Base-by-base conservation (phyloP, 2,797 vertebrate genomes). In the Sebastiscus tertius region DNA sequence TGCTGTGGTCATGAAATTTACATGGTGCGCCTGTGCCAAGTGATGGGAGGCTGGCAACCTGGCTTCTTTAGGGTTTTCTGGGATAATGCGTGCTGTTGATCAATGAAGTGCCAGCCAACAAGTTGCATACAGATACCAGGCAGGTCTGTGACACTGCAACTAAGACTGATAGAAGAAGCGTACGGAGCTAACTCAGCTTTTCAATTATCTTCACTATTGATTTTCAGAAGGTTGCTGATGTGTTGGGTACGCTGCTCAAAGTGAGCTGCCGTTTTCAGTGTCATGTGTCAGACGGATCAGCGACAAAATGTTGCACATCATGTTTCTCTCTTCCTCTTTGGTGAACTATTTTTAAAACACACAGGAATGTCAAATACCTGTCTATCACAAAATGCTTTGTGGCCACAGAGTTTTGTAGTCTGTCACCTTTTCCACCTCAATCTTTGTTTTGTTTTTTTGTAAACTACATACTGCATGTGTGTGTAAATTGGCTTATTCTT, bases 1-100 rank as follows among this genome's bases (percentile, higher is more conserved):
- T 88, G 89, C 87, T 84, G 89, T 80, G 86, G 88, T 92, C 94
- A 92, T 93, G 86, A 94, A 93, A 94, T 93, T 88, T 92, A 93
- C 90, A 92, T 94, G 90, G 70, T 46, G 72, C 65, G 73, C 22
- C 80, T 54, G 34, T 84, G 89, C 87, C 92, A 90, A 92, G 85
- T 72, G 90, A 90, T 71, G 87, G 90, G 62, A 89, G 39, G 42
- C 75, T 86, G 77, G 79, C 81, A 62, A 84, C 80, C 64, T 56
- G 49, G 61, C n/a, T 85, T 82, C 84, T 79, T 83, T 76, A 72
- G 29, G 66, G 73, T 85, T 70, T 83, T 56, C 62, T 75, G 0
- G 72, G 70, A 82, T 75, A 89, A 88, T 82, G 54, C 71, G 76
- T 49, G 60, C 77, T 76, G 89, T 74, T 81, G 82, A 93, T 93